A percentile compares a stretch with the other conserved stretches of the same genome.
phyloP scores from a whole-genome alignment of 1,140 invertebrate species.

The Paraescarpia echinospica region DNA sequence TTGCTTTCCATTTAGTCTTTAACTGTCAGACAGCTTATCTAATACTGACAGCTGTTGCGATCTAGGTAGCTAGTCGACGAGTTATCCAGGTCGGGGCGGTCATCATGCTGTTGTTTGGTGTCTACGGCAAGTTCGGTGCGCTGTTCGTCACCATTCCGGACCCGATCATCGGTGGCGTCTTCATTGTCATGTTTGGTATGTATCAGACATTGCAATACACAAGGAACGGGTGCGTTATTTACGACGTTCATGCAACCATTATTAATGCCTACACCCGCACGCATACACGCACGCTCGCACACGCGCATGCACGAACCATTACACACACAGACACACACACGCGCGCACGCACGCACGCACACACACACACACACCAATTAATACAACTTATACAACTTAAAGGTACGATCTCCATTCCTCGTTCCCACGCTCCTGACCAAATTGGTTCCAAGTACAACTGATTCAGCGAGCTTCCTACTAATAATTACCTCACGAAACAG shows the following conservation, averaged over 20 bases:
- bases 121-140: constrained; percentile 71
- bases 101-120: constrained; percentile 63
- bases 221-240: neutral
- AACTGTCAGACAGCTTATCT: neutral
- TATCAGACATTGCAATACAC: neutral
- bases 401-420: no score
- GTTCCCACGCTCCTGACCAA: no score
- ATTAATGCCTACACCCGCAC: neutral
- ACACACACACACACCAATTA: no score
- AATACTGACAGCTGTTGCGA: neutral
- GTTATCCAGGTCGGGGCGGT: constrained; percentile 8
- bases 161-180: constrained; percentile 84
- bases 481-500: no score
- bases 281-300: no score
- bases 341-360: no score
- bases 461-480: neutral
- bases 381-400: no score
- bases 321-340: no score
- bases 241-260: no score
- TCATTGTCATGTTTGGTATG: constrained; percentile 80
- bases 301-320: no score
- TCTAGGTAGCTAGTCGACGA: constrained; percentile 25
- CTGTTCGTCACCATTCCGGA: constrained; percentile 86
- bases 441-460: neutral
- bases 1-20: neutral